Conservation (phyloP, 2,113 vertebrate species). For the Panthera leo region DNA sequence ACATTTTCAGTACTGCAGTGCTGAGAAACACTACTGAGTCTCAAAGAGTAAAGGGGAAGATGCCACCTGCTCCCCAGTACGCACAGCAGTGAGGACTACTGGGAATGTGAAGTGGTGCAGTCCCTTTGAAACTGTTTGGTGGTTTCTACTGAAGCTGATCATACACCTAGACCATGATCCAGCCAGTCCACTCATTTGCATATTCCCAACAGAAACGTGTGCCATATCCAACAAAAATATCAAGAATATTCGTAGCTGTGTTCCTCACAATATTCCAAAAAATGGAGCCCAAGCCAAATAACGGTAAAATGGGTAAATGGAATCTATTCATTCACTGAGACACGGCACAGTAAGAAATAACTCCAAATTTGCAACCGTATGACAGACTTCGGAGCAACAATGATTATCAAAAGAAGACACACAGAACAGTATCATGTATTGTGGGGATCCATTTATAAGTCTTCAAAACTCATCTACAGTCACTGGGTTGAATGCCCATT, state of each 20-base stretch:
- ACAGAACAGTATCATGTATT: neutral
- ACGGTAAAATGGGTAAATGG: neutral
- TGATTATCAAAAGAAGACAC: neutral
- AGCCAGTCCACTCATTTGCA: neutral
- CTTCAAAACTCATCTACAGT: neutral
- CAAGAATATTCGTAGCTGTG: neutral
- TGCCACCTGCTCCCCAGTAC: neutral
- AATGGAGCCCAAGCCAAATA: neutral
- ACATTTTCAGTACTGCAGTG: neutral
- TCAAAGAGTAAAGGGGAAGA: neutral
- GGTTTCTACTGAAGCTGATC: neutral
- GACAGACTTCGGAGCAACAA: neutral
- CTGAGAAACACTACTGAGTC: neutral
- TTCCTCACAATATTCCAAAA: neutral
- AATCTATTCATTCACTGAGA: neutral
- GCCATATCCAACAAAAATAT: neutral
- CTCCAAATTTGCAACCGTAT: neutral
- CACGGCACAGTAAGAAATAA: neutral
- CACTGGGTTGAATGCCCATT: neutral
- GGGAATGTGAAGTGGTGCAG: neutral
- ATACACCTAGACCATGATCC: neutral
- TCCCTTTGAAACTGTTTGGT: neutral
- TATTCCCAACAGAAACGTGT: neutral
- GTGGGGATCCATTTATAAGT: neutral
- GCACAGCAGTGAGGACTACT: neutral